Base-by-base conservation (phyloP, 2,113 vertebrate genomes). In the Phalacrocorax brasilianus region DNA sequence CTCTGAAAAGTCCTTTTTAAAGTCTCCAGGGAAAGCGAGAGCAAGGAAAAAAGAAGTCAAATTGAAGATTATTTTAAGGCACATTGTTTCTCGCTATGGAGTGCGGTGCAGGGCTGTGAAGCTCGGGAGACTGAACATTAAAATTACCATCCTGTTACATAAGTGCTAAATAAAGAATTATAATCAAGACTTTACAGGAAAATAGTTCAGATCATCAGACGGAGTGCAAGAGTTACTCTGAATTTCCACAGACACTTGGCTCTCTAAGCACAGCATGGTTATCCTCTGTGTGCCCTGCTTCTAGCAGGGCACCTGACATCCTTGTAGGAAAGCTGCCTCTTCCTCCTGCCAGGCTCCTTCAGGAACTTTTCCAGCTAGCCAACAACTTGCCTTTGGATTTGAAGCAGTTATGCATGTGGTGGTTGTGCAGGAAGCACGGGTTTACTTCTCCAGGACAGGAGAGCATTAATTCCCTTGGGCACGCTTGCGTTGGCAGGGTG, bases 61-160 rank as follows among this genome's bases (percentile, higher is more conserved):
- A 75, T 18, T 62, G 70, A 65, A n/a, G 82, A 50, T 92, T 83
- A 88, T 94, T 97, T 95, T 86, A 88, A 90, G 92, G 75, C 70
- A 26, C 45, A 13, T 91, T 94, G 88, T 91, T 94, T 90, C 76
- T 79, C 1, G 22, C 38, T 18, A 2, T 55, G 62, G 59, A 93
- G 68, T 4, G 11, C n/a, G 6, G 42, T 20, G 42, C 83, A 14
- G 68, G 61, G 67, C 89, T 77, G 11, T 35, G 59, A 61, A 76
- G 35, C 87, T 92, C 14, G 3, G 82, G 91, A 82, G 89, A 49
- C 66, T 72, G 76, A 91, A 66, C 45, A 20, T 88, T 66, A 79
- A 94, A 91, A 93, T 95, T 80, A 66, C 70, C 77, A 45, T 52
- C 78, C 19, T 38, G 50, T 96, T 95, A 91, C 49, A 66, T 91